Base-by-base conservation (phyloP, 2,888 invertebrate genomes). In the Amphipyra tragopoginis region DNA sequence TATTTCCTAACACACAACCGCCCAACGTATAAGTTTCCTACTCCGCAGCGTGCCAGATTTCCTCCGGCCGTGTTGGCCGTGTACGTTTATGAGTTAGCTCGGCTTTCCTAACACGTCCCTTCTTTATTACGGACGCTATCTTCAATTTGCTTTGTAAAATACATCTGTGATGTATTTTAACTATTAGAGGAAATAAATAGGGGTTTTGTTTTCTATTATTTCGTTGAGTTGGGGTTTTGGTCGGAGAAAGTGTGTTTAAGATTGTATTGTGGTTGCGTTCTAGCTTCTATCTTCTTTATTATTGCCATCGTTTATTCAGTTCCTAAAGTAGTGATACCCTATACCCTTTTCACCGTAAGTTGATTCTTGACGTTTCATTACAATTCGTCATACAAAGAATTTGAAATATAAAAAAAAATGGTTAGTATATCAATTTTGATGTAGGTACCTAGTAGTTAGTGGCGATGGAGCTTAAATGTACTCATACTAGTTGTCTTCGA, bases 91-190 rank as follows among this genome's bases (percentile, higher is more conserved):
- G 56, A 34, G 53, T 38, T 13, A 67, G 34, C 38, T 72, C 14
- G 10, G 47, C 5, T 63, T 72, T 76, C 75, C 49, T 29, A 57
- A 68, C 77, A 76, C 76, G 76, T 76, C 33, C 21, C 21, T 44
- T 34, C 64, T 74, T 67, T 77, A 67, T 77, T 71, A 71, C 67
- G 42, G 7, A 40, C 54, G 62, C 63, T 74, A 68, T 71, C 77
- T 77, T 21, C 75, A 65, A 77, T 77, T 76, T 76, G 76, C 58
- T 44, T 56, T 58, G 55, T 71, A 56, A 74, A 76, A 73, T 75
- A 59, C 62, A 64, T 56, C 59, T 43, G 34, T 54, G 47, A 61
- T 75, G 43, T 75, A 58, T 68, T 75, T 74, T 39, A 70, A 72
- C 45, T 54, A 56, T 65, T 56, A 45, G 6, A 44, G 11, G 42